Conservation (phyloP, 2,113 vertebrate species). For the Pogonocichla stellata region DNA sequence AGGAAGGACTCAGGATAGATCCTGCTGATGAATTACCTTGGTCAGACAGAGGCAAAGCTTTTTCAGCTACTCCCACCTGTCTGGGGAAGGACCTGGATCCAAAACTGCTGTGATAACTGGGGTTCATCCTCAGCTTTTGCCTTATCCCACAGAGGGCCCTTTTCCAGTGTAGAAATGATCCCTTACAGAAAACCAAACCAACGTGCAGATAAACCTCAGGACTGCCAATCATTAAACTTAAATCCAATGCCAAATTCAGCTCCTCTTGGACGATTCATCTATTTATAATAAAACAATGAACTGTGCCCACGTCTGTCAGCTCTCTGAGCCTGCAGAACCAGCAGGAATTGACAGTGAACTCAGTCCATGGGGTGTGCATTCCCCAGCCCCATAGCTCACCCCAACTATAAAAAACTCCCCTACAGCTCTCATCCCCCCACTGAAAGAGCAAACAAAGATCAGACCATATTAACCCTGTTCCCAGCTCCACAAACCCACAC, state of each 20-base stretch:
- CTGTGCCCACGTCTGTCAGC: background rate
- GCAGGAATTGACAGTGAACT: background rate
- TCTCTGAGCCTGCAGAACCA: background rate
- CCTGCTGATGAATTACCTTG: background rate
- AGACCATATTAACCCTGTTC: background rate
- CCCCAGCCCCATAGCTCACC: background rate
- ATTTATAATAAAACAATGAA: background rate
- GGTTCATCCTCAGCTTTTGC: background rate
- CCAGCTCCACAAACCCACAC: background rate
- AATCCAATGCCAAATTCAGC: background rate
- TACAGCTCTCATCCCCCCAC: background rate
- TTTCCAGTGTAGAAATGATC: background rate
- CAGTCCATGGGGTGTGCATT: background rate
- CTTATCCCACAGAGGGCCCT: background rate
- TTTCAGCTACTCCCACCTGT: background rate
- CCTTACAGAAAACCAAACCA: background rate
- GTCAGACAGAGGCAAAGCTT: background rate
- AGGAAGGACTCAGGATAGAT: background rate
- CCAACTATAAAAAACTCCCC: background rate
- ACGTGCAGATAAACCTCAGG: background rate
- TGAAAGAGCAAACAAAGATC: background rate
- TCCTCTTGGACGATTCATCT: accelerated
- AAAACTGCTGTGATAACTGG: background rate
- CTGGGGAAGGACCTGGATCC: background rate
- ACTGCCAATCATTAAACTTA: background rate